Percentiles rank a stretch among this genome's conserved stretches.
Conservation (phyloP, 2,888 invertebrate species). For the Drosophila birchii region DNA sequence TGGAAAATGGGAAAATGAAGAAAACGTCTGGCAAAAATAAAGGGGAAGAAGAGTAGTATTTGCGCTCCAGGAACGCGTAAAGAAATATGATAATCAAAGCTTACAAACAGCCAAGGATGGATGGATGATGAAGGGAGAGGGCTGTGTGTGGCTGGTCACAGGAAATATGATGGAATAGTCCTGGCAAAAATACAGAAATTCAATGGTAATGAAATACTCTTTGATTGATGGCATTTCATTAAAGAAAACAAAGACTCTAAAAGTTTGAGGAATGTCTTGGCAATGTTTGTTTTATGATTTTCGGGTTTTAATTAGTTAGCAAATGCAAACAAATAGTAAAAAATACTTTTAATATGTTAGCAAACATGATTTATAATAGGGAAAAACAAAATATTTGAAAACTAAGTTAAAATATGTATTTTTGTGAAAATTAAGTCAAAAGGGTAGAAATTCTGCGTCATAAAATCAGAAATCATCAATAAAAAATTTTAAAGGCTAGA, state of each 20-base stretch:
- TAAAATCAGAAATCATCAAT: neutral
- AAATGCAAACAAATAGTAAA: too few relatives aligned
- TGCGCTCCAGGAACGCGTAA: slow-evolving; percentile 57
- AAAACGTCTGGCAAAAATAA: slow-evolving; percentile 47
- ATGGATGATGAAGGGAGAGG: neutral
- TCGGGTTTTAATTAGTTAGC: neutral
- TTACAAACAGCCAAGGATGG: slow-evolving; percentile 28
- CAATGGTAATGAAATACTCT: neutral
- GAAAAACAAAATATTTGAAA: neutral
- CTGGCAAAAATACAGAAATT: neutral
- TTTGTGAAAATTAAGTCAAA: neutral
- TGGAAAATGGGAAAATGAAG: slow-evolving; percentile 37
- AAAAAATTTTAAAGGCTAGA: neutral
- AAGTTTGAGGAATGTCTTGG: neutral
- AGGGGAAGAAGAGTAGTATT: slow-evolving; percentile 25
- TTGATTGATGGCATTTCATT: slow-evolving; percentile 6
- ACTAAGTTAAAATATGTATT: neutral
- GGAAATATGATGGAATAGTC: neutral
- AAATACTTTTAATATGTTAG: too few relatives aligned
- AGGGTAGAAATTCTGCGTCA: neutral
- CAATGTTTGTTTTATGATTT: neutral
- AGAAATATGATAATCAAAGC: slow-evolving; percentile 76
- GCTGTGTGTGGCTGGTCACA: neutral
- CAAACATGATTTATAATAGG: neutral
- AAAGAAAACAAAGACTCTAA: neutral